Evolutionary conservation across 2,888 invertebrate genomes (phyloP), one percentile per base, ranked within the genome.

Genomic region (Formica aserva): DNA sequence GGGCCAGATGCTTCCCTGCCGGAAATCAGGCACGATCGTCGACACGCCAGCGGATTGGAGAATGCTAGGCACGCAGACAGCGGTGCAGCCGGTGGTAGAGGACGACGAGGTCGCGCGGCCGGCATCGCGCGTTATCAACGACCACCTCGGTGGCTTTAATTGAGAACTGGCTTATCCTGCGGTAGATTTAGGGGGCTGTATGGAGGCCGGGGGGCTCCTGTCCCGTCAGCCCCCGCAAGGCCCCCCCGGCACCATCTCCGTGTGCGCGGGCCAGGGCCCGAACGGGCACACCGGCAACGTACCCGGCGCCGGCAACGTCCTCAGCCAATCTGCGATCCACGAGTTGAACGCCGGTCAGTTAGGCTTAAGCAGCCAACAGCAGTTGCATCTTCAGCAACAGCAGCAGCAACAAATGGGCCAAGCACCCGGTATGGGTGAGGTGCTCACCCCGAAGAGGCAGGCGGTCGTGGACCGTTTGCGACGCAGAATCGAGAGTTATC

Each of bases 401-500:
- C 90, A 93, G 87, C 94, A 93, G 88, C 94, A 94, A 92, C 94
- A 94, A 93, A 95, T 94, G 94, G 94, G 95, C 92, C 95, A 95
- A 83, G 95, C 95, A 92, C 95, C 95, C 88, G 95, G 95, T n/a
- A 94, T 95, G 94, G 95, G 96, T 92, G 97, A 97, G 95, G 96
- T 96, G 89, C 95, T 97, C 93, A 97, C 97, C 92, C 97, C 98
- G 60, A 98, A 98, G 95, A 95, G 97, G 89, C 98, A 98, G 95
- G 98, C 98, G 93, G 97, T 98, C 93, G 97, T 98, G 92, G 98
- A 98, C 95, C 96, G 98, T 88, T 95, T 98, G 80, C 95, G 96
- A 86, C 96, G 98, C 87, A 97, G 99, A 92, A 97, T 99, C 95
- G 98, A 98, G 93, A 97, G 96, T 90, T 99, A 99, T 95, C 96